Conservation (phyloP, 2,797 vertebrate genomes). For the Scomberomorus guttatus region DNA sequence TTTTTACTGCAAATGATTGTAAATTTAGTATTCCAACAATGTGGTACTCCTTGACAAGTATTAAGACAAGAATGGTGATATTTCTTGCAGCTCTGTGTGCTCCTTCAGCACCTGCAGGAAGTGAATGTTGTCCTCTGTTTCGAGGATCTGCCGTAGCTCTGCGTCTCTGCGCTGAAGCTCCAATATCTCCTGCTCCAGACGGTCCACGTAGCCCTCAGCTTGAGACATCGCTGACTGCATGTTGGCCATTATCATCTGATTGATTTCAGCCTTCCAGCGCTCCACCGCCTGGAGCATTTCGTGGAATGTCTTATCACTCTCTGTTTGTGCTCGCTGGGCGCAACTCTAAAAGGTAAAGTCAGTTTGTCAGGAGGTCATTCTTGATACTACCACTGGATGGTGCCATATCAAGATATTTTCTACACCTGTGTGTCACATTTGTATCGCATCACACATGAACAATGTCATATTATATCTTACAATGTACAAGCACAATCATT, state of each 20-base stretch:
- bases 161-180: conserved; percentile 85
- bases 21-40: not conserved
- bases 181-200: conserved; percentile 88
- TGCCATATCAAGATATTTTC: not conserved
- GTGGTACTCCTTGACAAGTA: no score
- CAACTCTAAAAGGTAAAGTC: conserved; percentile 66
- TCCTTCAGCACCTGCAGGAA: conserved; percentile 82
- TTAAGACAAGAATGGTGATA: no score
- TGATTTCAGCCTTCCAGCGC: conserved; percentile 86
- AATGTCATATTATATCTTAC: not conserved
- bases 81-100: not conserved
- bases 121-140: conserved; percentile 86
- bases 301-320: conserved; percentile 86
- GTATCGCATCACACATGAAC: not conserved
- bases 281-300: conserved; percentile 87
- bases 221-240: conserved; percentile 85
- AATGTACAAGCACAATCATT: not conserved
- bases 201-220: conserved; percentile 87
- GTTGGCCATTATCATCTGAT: conserved; percentile 86
- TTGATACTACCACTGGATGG: not conserved
- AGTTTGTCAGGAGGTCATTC: conserved; percentile 7
- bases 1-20: no score
- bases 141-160: conserved; percentile 81
- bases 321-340: conserved; percentile 82
- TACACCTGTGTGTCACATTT: not conserved